A percentile compares a stretch with the other conserved stretches of the same genome.
Conservation (phyloP, 2,797 vertebrate genomes). For the Sebastes kiyomatsui region DNA sequence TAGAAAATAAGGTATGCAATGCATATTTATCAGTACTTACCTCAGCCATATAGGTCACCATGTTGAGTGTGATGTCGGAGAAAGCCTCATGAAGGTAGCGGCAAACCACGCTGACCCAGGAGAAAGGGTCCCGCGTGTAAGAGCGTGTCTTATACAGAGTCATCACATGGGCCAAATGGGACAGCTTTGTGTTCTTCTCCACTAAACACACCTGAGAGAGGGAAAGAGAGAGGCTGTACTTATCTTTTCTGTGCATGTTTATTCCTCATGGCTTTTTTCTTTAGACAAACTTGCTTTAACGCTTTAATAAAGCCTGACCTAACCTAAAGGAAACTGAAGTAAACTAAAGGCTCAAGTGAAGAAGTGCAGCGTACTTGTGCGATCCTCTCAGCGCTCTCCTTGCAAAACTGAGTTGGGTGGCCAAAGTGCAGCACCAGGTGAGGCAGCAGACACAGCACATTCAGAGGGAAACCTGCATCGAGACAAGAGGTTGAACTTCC, state of each 20-base stretch:
- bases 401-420: conserved; percentile 96
- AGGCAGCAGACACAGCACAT: conserved; percentile 96
- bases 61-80: conserved; percentile 92
- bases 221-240: neutral
- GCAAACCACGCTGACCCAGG: conserved; percentile 98
- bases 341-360: neutral
- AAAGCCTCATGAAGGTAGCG: conserved; percentile 98
- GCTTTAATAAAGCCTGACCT: neutral
- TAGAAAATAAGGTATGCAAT: neutral
- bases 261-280: neutral
- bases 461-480: conserved; percentile 92
- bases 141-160: conserved; percentile 98
- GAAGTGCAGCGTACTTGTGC: conserved; percentile 87
- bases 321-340: neutral
- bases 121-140: conserved; percentile 95
- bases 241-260: neutral
- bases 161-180: conserved; percentile 98
- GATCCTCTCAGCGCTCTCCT: conserved; percentile 96
- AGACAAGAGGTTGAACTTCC: neutral
- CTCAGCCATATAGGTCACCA: conserved; percentile 98
- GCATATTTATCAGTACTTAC: conserved; percentile 66
- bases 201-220: conserved; percentile 91
- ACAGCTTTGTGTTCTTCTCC: conserved; percentile 96
- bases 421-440: conserved; percentile 98
- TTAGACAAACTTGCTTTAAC: neutral